Percentiles rank a stretch among this genome's conserved stretches.
These are phyloP conservation scores for Dendropsophus ebraccatus DNA, from an alignment of 2,113 vertebrate species.

Conservation along the genomic window DNA sequence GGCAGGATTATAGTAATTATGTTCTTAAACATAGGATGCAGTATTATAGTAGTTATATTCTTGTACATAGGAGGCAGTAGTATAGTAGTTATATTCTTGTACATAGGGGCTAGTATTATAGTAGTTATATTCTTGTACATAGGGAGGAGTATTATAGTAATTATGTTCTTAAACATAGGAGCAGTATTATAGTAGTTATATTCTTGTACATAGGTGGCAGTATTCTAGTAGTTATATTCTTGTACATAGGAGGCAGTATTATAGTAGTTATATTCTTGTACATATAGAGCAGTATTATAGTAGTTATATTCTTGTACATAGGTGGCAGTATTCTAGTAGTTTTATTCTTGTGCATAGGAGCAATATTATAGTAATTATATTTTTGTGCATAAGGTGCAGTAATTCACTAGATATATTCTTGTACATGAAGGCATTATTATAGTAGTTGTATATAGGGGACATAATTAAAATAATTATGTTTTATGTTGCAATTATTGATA, in stretches of 20 bases:
- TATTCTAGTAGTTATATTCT: slow-evolving; percentile 8
- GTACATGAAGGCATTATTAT: not conserved
- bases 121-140: too few species aligned
- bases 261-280: slow-evolving; percentile 28
- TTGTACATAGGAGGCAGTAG: too few species aligned
- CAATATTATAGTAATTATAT: not conserved
- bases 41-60: too few species aligned
- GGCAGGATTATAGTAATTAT: too few species aligned
- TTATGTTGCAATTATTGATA: not conserved
- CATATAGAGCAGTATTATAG: not conserved
- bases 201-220: not conserved
- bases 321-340: not conserved
- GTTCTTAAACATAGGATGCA: too few species aligned
- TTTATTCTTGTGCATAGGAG: not conserved
- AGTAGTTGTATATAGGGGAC: not conserved
- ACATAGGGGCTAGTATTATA: too few species aligned
- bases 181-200: slow-evolving; percentile 7
- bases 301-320: slow-evolving; percentile 22
- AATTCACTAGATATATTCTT: too few species aligned
- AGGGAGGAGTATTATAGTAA: too few species aligned
- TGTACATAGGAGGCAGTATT: not conserved
- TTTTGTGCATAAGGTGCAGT: not conserved
- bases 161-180: too few species aligned
- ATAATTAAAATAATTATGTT: not conserved
- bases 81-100: too few species aligned